A percentile compares a stretch with the other conserved stretches of the same genome.
Conservation (phyloP, 1,140 invertebrate genomes). For the Drosophila pandora region DNA sequence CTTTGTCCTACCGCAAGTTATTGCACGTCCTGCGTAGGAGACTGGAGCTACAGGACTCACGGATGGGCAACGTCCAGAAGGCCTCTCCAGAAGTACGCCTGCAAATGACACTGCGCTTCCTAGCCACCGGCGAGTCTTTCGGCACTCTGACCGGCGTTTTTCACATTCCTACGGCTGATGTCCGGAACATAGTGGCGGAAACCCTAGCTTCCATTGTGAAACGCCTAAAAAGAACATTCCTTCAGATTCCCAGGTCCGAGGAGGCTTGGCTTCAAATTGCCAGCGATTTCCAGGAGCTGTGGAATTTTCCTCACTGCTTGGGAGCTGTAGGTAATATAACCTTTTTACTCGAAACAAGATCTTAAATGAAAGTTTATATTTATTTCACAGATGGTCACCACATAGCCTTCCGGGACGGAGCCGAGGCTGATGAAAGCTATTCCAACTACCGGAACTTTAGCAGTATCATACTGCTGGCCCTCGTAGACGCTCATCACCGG, state of each 20-base stretch:
- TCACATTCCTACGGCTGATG: not conserved
- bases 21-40: not conserved
- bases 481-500: slow-evolving; percentile 6
- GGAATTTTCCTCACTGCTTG: slow-evolving; percentile 14
- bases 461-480: slow-evolving; percentile 7
- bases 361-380: not conserved
- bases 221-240: slow-evolving; percentile 1
- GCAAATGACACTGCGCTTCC: slow-evolving; percentile 4
- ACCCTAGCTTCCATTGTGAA: not conserved
- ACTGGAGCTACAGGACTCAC: not conserved
- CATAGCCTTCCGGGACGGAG: slow-evolving; percentile 1
- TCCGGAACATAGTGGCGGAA: not conserved
- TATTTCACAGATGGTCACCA: slow-evolving; percentile 3
- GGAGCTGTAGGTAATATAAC: slow-evolving; percentile 1
- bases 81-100: slow-evolving; percentile 1
- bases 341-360: not conserved
- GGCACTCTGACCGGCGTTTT: not conserved
- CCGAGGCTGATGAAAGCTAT: not conserved
- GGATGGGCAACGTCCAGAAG: not conserved
- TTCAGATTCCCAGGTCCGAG: slow-evolving; percentile 6
- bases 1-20: not conserved
- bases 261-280: not conserved
- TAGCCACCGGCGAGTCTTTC: slow-evolving; percentile 14
- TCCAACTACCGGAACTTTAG: slow-evolving; percentile 12
- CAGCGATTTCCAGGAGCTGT: slow-evolving; percentile 2